Evolutionary conservation across 2,113 vertebrate genomes (phyloP), one percentile per base, ranked within the genome.

Genomic region (Pungitius pungitius): DNA sequence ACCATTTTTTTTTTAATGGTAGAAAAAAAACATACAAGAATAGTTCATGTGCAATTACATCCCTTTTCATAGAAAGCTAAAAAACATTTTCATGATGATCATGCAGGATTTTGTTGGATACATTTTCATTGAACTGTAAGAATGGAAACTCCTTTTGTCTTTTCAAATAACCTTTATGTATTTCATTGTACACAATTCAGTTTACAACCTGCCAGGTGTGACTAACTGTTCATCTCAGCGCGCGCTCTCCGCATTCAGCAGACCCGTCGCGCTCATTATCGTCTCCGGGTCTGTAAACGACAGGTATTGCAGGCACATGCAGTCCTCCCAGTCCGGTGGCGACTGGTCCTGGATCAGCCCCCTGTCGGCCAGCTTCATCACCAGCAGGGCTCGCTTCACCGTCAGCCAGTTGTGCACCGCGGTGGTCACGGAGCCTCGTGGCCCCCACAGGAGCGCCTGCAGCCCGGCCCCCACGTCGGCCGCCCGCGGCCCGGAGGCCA

Each of bases 391-490:
- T 26, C 89, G 92, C 69, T 94, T 95, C 52, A 92, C 58, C 1
- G 70, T 77, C 60, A 90, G 81, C 90, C 90, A 91, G 80, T 85
- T 82, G n/a, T 81, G 70, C 0, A 76, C 61, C 4, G 69, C 0
- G 6, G 52, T 39, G 63, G 55, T 18, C 22, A 17, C 8, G 1
- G 49, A 43, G 27, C 33, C 6, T 45, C 27, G 86, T 0, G 95
- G 96, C 0, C 95, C 96, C 95, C 96, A 97, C 70, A 97, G 93
- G 71, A 96, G 85, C 18, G 86, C 91, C 90, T 95, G 95, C 70
- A 97, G 90, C 10, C 88, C 80, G 73, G 73, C 79, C 39, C 69
- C n/a, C 2, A 91, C 35, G 52, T 93, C 86, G 0, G 60, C 30
- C 51, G 91, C 43, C 71, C 85, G 75, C 6, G 77, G 60, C n/a